Base-by-base conservation (phyloP, 2,113 vertebrate genomes). In the Neolamprologus ventralis region DNA sequence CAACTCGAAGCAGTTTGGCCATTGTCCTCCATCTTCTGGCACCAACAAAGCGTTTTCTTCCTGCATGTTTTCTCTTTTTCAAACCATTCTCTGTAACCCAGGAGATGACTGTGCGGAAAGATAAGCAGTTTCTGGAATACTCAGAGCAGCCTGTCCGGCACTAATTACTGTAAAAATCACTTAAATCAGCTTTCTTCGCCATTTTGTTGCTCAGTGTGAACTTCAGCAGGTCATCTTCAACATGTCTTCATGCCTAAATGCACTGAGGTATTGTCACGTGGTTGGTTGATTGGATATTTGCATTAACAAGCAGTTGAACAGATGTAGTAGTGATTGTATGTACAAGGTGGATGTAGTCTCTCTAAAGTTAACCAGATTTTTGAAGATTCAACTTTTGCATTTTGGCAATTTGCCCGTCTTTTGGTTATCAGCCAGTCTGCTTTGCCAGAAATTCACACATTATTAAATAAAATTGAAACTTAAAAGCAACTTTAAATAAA, bases 301-400 rank as follows among this genome's bases (percentile, higher is more conserved):
- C 35, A 14, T 68, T 63, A 63, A 63, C 58, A 63, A 33, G 58
- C 58, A 63, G 28, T 63, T 63, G 58, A 63, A 63, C 58, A 68
- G 63, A 1, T 68, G 63, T 40, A 1, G 11, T 21, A 37, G 33
- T 68, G 33, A 68, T 68, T 40, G 19, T 21, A 68, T 68, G 19
- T 0, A 4, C 35, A 4, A 68, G 63, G 35, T 68, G 33, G 11
- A 68, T 68, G 63, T 40, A 40, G 63, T 21, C n/a, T 68, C 17
- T n/a, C 10, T 37, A 65, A 65, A 65, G 17, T 65, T 65, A 37
- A 37, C 60, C 31, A 12, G 4, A 35, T 37, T 65, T 65, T 5
- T 68, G 11, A 68, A 68, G 63, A 37, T 37, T 68, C 19, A 21
- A 13, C 63, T 40, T 37, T 21, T 37, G 19, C 33, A n/a, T 13